Conservation (phyloP, 2,888 invertebrate genomes). For the Dendrolimus pini region DNA sequence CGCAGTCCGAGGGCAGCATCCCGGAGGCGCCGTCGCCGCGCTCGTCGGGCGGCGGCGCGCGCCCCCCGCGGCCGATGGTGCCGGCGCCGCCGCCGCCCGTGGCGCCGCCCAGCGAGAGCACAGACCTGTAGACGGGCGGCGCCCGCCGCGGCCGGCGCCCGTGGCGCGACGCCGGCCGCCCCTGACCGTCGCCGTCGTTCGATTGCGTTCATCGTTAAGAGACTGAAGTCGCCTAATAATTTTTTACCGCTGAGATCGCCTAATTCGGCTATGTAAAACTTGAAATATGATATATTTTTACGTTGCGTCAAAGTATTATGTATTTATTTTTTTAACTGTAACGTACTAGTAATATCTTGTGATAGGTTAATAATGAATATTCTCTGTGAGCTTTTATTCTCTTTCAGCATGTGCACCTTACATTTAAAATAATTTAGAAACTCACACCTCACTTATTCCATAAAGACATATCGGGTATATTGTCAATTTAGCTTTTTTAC, state of each 20-base stretch:
- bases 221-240: conserved; percentile 34
- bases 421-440: neutral
- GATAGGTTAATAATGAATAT: conserved; percentile 16
- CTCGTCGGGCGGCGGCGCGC: conserved; percentile 33
- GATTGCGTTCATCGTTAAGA: conserved; percentile 20
- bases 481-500: conserved; percentile 48
- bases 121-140: conserved; percentile 21
- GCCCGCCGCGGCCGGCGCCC: neutral
- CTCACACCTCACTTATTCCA: conserved; percentile 21
- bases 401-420: neutral
- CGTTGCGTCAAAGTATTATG: conserved; percentile 49
- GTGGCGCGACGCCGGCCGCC: conserved; percentile 4
- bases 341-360: conserved; percentile 29
- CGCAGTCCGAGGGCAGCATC: conserved; percentile 79
- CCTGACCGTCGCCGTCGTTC: conserved; percentile 10
- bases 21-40: conserved; percentile 68
- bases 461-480: conserved; percentile 49
- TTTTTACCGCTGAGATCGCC: conserved; percentile 18
- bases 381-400: neutral
- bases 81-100: conserved; percentile 52
- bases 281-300: conserved; percentile 20
- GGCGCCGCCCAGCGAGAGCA: conserved; percentile 27
- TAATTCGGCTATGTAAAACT: conserved; percentile 20
- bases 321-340: conserved; percentile 60
- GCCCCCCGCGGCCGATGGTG: conserved; percentile 48